Conservation (phyloP, 2,113 vertebrate genomes). For the Scatophagus argus region DNA sequence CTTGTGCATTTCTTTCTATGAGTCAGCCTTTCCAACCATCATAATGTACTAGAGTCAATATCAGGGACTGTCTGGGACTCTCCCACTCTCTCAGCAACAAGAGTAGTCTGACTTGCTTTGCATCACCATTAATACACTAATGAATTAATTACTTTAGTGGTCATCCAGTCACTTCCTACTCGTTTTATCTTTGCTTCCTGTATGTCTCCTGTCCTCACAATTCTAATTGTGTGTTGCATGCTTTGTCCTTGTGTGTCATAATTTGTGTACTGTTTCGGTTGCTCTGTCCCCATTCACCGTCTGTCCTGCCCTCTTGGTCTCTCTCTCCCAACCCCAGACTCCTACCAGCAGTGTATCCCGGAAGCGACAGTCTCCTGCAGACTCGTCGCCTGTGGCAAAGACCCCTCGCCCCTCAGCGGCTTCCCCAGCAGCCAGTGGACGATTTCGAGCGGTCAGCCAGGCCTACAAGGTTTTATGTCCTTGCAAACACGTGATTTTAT, state of each 20-base stretch:
- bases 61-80: slow-evolving; percentile 31
- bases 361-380: slow-evolving; percentile 60
- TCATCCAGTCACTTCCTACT: slow-evolving; percentile 18
- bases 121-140: slow-evolving; percentile 38
- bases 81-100: slow-evolving; percentile 30
- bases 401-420: slow-evolving; percentile 51
- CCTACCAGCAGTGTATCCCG: slow-evolving; percentile 43
- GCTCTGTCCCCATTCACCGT: background rate
- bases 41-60: slow-evolving; percentile 52
- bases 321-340: slow-evolving; percentile 52
- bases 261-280: background rate
- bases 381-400: slow-evolving; percentile 61
- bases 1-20: slow-evolving; percentile 22
- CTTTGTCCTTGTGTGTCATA: background rate
- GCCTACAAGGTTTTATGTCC: slow-evolving; percentile 65
- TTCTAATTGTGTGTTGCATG: background rate
- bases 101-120: slow-evolving; percentile 31
- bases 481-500: background rate
- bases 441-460: slow-evolving; percentile 24
- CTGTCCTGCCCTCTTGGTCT: background rate
- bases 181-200: slow-evolving; percentile 5
- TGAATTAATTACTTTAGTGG: slow-evolving; percentile 55
- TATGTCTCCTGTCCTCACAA: background rate
- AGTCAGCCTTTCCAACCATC: slow-evolving; percentile 56
- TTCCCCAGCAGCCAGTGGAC: slow-evolving; percentile 41